Evolutionary conservation across 2,113 vertebrate species (phyloP), one percentile per base, ranked within the genome.

Genomic region (Dryoscopus gambensis): DNA sequence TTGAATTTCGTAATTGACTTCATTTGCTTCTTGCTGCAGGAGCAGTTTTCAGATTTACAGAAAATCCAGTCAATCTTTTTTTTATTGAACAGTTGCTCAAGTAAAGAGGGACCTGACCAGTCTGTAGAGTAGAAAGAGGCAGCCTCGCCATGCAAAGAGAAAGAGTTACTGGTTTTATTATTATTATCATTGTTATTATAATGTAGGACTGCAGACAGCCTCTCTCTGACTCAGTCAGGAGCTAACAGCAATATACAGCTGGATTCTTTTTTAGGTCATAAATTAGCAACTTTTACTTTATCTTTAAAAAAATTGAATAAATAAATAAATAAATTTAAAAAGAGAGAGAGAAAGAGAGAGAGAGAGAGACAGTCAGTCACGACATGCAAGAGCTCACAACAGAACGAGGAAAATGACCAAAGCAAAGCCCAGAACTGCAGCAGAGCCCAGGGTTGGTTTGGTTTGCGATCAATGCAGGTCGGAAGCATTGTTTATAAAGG

Each of bases 241-340:
- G 84, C 90, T 92, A 78, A 95, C 77, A 94, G 94, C 78, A 91
- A 67, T 60, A 84, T 63, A 69, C 10, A 92, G 76, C 56, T 93
- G 90, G 67, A 76, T 79, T 76, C 77, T 42, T 53, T 62, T 87
- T 96, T 79, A 94, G 42, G 67, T 90, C 87, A 80, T 97, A 95
- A 93, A 97, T 91, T 93, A 97, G 87, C 89, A 96, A 97, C 85
- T 67, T 35, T 82, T 50, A 63, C 46, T 67, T 11, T 8, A 81
- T 93, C 71, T 96, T 97, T 84, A 22, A 95, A 97, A 96, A 94
- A 93, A 21, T 47, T 25, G 37, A 96, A 96, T 95, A 96, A 95
- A 92, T 55, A 90, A 89, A 95, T 69, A 10, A 88, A 92, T 86
- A 35, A 82, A 88, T 80, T 94, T 5, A 35, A 90, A 90, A 63